Evolutionary conservation across 2,797 vertebrate species (phyloP), one percentile per base, ranked within the genome.

Genomic region (Serranus cabrilla): DNA sequence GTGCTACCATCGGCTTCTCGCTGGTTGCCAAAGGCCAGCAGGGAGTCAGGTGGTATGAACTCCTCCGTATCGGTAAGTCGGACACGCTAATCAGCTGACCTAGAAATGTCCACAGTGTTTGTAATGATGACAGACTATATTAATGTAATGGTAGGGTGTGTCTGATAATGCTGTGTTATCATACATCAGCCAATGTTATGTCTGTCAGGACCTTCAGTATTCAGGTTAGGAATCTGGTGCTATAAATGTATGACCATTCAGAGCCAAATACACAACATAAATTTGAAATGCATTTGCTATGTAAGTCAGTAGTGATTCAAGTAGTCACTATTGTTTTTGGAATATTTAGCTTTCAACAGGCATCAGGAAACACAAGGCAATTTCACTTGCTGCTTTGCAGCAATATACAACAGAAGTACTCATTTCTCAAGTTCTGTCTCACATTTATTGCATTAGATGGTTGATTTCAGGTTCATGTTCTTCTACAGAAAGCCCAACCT

Each of bases 1-100:
- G 98, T 21, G 98, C 98, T 0, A 99, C 98, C 51, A 99, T 99
- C 3, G 98, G 98, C 55, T 99, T 95, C 87, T 98, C 98, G 0
- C 85, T 99, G 34, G 98, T 99, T 76, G 97, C 97, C 42, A 87
- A 71, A 89, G 98, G 98, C 27, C 95, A 96, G 49, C 73, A 96
- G 71, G 97, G 98, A 27, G 96, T 99, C 86, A 95, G 54, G 76
- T 99, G 98, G 98, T 69, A 95, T 0, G 93, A 97, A 85, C 95
- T 99, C 68, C 91, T 99, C 21, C 95, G 97, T 81, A 98, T 99
- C 0, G 98, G 98, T 99, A 87, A 95, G 96, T 87, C 40, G 75
- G 25, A 7, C 18, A 17, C 59, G 21, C 10, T 46, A 60, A n/a
- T 81, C 49, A 58, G 12, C 23, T 80, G 58, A 57, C 63, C 39